These are phyloP conservation scores for Sclerodermus sp. DNA, from an alignment of 2,888 invertebrate genomes.

Conservation along the genomic window DNA sequence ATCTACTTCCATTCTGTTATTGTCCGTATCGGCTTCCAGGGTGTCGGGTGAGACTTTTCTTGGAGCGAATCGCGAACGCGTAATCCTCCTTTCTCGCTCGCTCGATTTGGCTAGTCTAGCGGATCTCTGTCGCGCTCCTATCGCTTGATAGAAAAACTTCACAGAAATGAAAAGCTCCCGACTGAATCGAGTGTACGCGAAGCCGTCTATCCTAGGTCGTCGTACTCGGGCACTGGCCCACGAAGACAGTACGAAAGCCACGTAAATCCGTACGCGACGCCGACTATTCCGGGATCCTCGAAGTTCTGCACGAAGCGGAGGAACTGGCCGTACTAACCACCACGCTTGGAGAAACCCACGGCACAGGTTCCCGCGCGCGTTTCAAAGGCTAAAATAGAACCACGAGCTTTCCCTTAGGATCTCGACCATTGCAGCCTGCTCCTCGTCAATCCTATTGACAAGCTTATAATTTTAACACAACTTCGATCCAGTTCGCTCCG, in stretches of 20 bases:
- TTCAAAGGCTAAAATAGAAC: constrained; percentile 49
- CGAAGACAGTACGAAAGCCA: neutral
- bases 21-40: constrained; percentile 33
- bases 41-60: constrained; percentile 3
- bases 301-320: constrained; percentile 45
- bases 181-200: too few species aligned
- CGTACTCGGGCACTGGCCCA: too few species aligned
- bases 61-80: neutral
- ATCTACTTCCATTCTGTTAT: constrained; percentile 50
- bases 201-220: too few species aligned
- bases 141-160: too few species aligned
- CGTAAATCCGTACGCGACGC: neutral
- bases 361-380: constrained; percentile 36
- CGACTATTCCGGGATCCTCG: constrained; percentile 46
- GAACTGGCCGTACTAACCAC: constrained; percentile 46
- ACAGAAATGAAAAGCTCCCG: too few species aligned
- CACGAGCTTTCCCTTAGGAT: constrained; percentile 41
- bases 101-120: too few species aligned
- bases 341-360: constrained; percentile 28
- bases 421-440: neutral
- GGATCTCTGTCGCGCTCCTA: too few species aligned
- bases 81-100: constrained; percentile 1
- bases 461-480: too few species aligned
- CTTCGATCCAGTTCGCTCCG: too few species aligned
- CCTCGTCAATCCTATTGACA: neutral